These are phyloP conservation scores for Horisme vitalbata DNA, from an alignment of 2,888 invertebrate species.

Conservation along the genomic window DNA sequence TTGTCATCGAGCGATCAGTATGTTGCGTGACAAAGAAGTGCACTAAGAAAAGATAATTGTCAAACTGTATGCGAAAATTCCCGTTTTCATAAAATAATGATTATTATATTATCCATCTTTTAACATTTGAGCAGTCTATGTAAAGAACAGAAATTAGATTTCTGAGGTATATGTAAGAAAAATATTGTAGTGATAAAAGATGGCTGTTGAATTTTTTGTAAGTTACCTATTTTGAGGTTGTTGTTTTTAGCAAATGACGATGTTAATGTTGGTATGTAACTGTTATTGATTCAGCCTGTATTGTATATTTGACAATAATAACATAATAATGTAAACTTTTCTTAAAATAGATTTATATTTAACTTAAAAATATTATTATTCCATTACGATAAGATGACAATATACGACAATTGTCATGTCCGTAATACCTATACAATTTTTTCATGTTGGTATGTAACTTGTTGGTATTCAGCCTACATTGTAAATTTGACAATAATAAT, in stretches of 20 bases:
- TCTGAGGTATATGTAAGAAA: constrained; percentile 41
- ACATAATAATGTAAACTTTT: not conserved
- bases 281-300: constrained; percentile 58
- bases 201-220: constrained; percentile 79
- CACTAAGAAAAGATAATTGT: too few species aligned
- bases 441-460: too few species aligned
- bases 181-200: constrained; percentile 70
- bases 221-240: constrained; percentile 67
- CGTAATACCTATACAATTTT: too few species aligned
- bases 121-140: too few species aligned
- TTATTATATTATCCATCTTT: too few species aligned
- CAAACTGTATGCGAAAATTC: too few species aligned
- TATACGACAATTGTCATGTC: not conserved
- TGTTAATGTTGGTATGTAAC: constrained; percentile 62
- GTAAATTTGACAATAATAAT: too few species aligned
- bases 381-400: not conserved
- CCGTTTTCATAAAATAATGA: too few species aligned
- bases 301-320: constrained; percentile 66
- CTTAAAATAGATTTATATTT: not conserved
- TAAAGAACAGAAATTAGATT: constrained; percentile 46
- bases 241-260: constrained; percentile 62
- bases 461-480: too few species aligned
- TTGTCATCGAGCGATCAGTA: too few species aligned
- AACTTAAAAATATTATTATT: constrained; percentile 3
- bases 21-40: too few species aligned